Evolutionary conservation across 2,888 invertebrate species (phyloP), one percentile per base, ranked within the genome.

Genomic region (Idaea biselata): DNA sequence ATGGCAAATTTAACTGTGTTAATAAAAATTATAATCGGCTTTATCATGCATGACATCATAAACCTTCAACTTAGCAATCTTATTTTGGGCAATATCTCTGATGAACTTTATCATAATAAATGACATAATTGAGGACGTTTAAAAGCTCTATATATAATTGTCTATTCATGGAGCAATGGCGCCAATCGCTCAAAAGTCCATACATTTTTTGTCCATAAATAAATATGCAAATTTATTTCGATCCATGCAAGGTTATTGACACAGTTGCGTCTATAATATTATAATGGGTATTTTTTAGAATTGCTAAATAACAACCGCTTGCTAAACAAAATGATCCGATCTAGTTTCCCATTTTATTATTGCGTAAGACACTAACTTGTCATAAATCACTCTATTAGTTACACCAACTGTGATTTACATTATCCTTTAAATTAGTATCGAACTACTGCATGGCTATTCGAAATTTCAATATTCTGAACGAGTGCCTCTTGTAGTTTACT

Each of bases 241-340:
- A 75, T 80, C 75, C 73, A 76, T 77, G 81, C 91, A 88, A 91
- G 89, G 90, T 89, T 89, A 89, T 87, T 89, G 89, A 87, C 89
- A 88, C 80, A 88, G 77, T 84, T 87, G 82, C 78, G 80, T 82
- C 79, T 80, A 78, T 82, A 59, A 82, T 17, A 81, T 44, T 80
- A 81, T 78, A 79, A 74, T 79, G 77, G 76, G 80, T 80, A 81
- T 74, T 72, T 82, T 44, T 80, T 80, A 76, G 73, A 82, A 83
- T 89, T 87, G 82, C 88, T 77, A 83, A 86, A 88, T 77, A 81
- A 78, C 75, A 69, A 77, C 64, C 77, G 78, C 78, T 85, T 86
- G 80, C 83, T 75, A 83, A 86, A 88, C 83, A 76, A 44, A 78
- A 80, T 81, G 78, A 76, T 72, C 63, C 77, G 86, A 82, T 86